phyloP scores from a whole-genome alignment of 2,888 invertebrate genomes.

The Phalangium opilio region DNA sequence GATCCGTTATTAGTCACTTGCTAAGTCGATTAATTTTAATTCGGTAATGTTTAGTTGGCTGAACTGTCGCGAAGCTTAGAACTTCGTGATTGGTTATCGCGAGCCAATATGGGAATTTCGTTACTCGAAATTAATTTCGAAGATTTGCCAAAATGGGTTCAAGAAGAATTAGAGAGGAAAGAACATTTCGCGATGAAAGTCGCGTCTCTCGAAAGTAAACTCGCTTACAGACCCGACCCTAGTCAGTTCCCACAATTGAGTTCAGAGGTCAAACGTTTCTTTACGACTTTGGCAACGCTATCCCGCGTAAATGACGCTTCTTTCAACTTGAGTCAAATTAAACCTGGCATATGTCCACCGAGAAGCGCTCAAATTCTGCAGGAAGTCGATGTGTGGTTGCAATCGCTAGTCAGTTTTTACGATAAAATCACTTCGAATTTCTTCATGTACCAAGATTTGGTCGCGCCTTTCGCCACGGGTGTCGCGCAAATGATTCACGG shows the following conservation, averaged over 20 bases:
- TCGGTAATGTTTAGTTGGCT: no score
- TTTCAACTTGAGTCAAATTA: no score
- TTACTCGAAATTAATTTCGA: not conserved
- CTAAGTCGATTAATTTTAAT: no score
- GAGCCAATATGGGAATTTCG: conserved; percentile 6
- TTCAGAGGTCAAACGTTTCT: conserved; percentile 29
- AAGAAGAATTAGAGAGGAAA: conserved; percentile 1
- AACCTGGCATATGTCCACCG: no score
- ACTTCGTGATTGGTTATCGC: conserved; percentile 8
- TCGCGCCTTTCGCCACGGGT: conserved; percentile 51
- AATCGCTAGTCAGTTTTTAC: conserved; percentile 28
- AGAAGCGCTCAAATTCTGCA: not conserved
- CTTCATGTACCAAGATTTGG: conserved; percentile 59
- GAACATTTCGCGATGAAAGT: conserved; percentile 2
- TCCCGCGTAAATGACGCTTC: no score
- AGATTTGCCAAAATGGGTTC: conserved; percentile 11
- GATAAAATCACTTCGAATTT: conserved; percentile 23
- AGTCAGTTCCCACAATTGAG: conserved; percentile 32
- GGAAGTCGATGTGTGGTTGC: conserved; percentile 7
- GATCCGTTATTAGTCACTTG: no score
- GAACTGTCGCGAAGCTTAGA: conserved; percentile 6
- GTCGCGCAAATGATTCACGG: conserved; percentile 37
- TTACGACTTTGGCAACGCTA: conserved; percentile 14
- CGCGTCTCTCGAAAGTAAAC: conserved; percentile 7
- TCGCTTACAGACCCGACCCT: conserved; percentile 12